Evolutionary conservation across 2,888 invertebrate genomes (phyloP).

Genomic region (Drosophila atripex): DNA sequence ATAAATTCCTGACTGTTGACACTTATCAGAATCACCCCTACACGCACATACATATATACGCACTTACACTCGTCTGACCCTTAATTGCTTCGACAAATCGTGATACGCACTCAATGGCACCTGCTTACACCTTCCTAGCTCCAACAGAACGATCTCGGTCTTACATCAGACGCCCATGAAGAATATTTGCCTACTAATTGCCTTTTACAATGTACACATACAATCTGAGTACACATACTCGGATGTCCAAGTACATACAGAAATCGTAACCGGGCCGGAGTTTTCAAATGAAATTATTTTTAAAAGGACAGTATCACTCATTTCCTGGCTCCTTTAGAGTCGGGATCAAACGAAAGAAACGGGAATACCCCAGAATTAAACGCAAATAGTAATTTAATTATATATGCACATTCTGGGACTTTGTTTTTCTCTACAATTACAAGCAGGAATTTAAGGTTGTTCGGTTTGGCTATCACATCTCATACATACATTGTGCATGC

Average conservation of each 20-base stretch:
- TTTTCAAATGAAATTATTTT: neutral
- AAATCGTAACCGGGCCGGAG: conserved; percentile 41
- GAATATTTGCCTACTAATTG: conserved; percentile 4
- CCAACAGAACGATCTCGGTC: neutral
- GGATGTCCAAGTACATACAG: conserved; percentile 35
- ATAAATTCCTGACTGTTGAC: conserved; percentile 35
- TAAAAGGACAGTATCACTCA: neutral
- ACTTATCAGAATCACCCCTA: conserved; percentile 17
- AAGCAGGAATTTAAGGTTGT: neutral
- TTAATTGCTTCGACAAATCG: neutral
- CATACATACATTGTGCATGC: conserved; percentile 39
- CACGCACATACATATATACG: conserved; percentile 12
- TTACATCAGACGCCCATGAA: neutral
- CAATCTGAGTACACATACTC: conserved; percentile 33
- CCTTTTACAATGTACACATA: conserved; percentile 12
- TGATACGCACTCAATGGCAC: neutral
- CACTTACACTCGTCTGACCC: conserved; percentile 16
- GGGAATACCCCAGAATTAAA: conserved; percentile 4
- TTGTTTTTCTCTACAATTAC: conserved; percentile 23
- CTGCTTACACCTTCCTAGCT: neutral
- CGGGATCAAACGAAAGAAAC: conserved; percentile 13
- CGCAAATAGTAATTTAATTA: conserved; percentile 25
- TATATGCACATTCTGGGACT: conserved; percentile 14
- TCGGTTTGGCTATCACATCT: neutral
- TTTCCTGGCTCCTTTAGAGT: neutral